phyloP scores from a whole-genome alignment of 2,888 invertebrate species.

The Lamellibrachia satsuma region DNA sequence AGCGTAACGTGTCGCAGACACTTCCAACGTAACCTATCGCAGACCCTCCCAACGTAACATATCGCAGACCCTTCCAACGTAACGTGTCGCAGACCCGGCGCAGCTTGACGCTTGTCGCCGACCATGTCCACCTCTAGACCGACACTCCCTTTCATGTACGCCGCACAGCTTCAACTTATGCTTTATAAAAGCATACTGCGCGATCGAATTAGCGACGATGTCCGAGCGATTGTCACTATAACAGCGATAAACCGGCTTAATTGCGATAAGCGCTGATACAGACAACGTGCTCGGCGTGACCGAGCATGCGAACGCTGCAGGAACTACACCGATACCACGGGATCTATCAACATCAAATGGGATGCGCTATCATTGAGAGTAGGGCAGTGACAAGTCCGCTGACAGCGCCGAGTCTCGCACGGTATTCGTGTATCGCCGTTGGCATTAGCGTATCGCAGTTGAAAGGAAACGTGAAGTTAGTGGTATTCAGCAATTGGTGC shows the following conservation, averaged over 20 bases:
- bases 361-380: background rate
- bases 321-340: background rate
- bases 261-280: background rate
- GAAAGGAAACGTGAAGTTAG: background rate
- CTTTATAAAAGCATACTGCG: background rate
- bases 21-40: background rate
- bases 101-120: background rate
- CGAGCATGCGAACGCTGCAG: background rate
- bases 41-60: background rate
- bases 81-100: background rate
- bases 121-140: background rate
- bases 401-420: slow-evolving; percentile 6
- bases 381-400: background rate
- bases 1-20: background rate
- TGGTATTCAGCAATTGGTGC: background rate
- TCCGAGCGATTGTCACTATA: slow-evolving; percentile 11
- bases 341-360: slow-evolving; percentile 17
- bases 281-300: background rate
- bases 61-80: background rate
- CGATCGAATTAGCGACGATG: background rate
- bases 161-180: background rate
- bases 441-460: background rate
- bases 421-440: background rate
- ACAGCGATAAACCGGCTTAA: slow-evolving; percentile 5
- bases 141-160: background rate